Evolutionary conservation across 1,140 invertebrate species (phyloP).

Genomic region (Gryllus bimaculatus): DNA sequence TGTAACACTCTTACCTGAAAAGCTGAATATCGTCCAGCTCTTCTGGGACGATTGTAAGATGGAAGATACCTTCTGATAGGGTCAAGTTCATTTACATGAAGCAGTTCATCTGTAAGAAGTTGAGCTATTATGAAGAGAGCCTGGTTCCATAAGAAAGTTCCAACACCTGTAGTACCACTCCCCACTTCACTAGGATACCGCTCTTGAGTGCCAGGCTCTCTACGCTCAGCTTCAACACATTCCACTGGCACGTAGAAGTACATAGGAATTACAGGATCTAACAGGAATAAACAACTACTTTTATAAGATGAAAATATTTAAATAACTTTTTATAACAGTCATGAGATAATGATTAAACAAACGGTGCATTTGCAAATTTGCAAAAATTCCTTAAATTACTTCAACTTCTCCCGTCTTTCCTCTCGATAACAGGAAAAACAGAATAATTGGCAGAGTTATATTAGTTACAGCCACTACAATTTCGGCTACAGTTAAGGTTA

Average conservation of each 20-base stretch:
- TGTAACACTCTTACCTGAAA: constrained; percentile 91
- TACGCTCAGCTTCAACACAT: constrained; percentile 61
- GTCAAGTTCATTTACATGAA: constrained; percentile 93
- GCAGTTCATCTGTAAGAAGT: constrained; percentile 73
- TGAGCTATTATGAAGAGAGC: constrained; percentile 90
- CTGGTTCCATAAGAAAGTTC: constrained; percentile 79
- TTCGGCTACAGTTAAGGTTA: no score
- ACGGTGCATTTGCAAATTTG: no score
- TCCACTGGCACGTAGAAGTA: constrained; percentile 88
- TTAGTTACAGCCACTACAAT: no score
- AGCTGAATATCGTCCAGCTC: constrained; percentile 86
- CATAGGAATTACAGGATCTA: constrained; percentile 74
- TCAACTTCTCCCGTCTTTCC: no score
- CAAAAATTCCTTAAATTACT: no score
- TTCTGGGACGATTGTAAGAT: constrained; percentile 85
- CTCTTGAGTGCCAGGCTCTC: constrained; percentile 57
- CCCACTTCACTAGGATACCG: constrained; percentile 44
- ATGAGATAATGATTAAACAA: no score
- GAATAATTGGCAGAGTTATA: no score
- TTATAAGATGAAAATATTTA: no score
- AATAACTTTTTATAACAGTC: no score
- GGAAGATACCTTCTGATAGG: constrained; percentile 90
- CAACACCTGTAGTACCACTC: constrained; percentile 39
- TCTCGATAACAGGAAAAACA: no score
- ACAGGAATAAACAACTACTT: background rate